These are phyloP conservation scores for Scylla paramamosain DNA, from an alignment of 1,140 invertebrate genomes.

Conservation along the genomic window DNA sequence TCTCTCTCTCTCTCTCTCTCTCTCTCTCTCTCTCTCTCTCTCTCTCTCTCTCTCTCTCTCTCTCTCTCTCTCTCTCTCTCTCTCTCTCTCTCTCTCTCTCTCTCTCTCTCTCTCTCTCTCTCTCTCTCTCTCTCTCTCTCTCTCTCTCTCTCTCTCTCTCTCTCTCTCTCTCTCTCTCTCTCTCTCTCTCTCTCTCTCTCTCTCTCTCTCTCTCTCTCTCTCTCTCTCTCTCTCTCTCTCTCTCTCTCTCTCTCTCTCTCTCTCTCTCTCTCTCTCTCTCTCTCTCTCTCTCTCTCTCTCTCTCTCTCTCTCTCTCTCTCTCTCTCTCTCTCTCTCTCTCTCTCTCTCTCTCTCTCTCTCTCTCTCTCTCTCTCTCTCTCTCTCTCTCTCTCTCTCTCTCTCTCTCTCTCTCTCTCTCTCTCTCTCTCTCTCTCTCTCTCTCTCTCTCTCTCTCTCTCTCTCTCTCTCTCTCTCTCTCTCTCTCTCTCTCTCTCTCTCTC, in stretches of 20 bases:
- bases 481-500: not conserved
- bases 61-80: not conserved
- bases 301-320: slow-evolving; percentile 27
- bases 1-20: slow-evolving; percentile 31
- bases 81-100: slow-evolving; percentile 40
- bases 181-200: slow-evolving; percentile 36
- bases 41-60: slow-evolving; percentile 36
- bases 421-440: slow-evolving; percentile 32
- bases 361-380: slow-evolving; percentile 40
- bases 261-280: slow-evolving; percentile 4
- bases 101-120: slow-evolving; percentile 30
- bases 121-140: slow-evolving; percentile 4
- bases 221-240: slow-evolving; percentile 40
- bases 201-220: not conserved
- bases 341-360: not conserved
- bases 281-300: slow-evolving; percentile 32
- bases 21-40: slow-evolving; percentile 27
- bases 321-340: slow-evolving; percentile 36
- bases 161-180: slow-evolving; percentile 27
- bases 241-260: slow-evolving; percentile 30
- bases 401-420: slow-evolving; percentile 4
- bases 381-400: slow-evolving; percentile 30
- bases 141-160: slow-evolving; percentile 29
- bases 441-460: slow-evolving; percentile 27
- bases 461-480: slow-evolving; percentile 36